These are phyloP conservation scores for Azemiops feae DNA, from an alignment of 2,113 vertebrate species.

Conservation along the genomic window DNA sequence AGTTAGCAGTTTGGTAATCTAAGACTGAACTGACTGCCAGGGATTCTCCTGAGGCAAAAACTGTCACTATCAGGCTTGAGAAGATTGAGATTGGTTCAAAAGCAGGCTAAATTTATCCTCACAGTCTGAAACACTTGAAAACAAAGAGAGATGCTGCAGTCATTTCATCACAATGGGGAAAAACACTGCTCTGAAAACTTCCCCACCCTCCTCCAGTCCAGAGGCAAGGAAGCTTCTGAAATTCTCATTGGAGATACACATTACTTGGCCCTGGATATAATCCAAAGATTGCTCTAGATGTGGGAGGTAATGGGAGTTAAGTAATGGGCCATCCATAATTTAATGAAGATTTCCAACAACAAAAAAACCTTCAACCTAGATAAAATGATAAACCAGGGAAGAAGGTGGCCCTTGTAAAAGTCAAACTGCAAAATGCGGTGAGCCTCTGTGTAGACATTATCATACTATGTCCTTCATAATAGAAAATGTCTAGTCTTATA, in stretches of 20 bases:
- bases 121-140: not conserved
- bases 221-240: not conserved
- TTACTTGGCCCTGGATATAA: not conserved
- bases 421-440: not conserved
- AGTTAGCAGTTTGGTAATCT: not conserved
- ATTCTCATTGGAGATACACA: not conserved
- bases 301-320: not conserved
- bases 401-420: not conserved
- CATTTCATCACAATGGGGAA: not conserved
- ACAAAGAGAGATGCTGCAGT: not conserved
- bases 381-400: not conserved
- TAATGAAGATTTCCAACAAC: not conserved
- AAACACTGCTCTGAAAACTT: not conserved
- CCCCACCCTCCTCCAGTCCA: not conserved
- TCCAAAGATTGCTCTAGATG: not conserved
- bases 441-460: not conserved
- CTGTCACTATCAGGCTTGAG: not conserved
- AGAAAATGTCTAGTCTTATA: not conserved
- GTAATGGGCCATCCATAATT: conserved; percentile 10
- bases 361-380: not conserved
- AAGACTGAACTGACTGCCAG: not conserved
- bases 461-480: not conserved
- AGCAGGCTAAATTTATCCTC: not conserved
- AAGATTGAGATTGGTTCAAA: not conserved
- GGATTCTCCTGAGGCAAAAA: not conserved